Base-by-base conservation (phyloP, 92 coral and sea anemone species). In the Phenganax marumi region DNA sequence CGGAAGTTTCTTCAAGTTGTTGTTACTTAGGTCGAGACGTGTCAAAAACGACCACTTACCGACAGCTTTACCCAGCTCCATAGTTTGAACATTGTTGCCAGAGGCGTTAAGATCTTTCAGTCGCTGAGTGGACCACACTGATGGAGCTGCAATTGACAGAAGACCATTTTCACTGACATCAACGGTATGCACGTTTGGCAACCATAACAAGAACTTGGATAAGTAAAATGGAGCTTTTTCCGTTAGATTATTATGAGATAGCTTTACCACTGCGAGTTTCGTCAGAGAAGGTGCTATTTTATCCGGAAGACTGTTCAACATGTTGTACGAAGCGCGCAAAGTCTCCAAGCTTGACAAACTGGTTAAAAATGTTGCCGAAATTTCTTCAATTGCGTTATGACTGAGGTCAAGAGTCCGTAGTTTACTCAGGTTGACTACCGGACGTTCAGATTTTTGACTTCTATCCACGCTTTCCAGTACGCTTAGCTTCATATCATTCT, bases 101-200 rank as follows among this genome's bases (percentile, higher is more conserved):
- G 93, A 84, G 7, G 92, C 82, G 39, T 87, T 85, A 10, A 96
- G 90, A n/a, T 96, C 97, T 61, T 92, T 96, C 89, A 96, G 79
- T 62, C 91, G 96, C 69, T 81, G 86, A 43, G 97, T 92, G 24
- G 87, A 76, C 99, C 99, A 96, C 26, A 79, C 84, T 57, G 70
- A 66, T 23, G 97, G 93, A 7, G 91, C 68, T 16, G 99, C 96
- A 46, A 96, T 79, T 52, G 89, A 84, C 14, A 76, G 83, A 79
- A 96, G 79, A 55, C 82, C 84, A 64, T 96, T 96, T 52, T 78
- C 58, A 14, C 97, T 90, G 58, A 96, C 80, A 75, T 96, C 97
- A 43, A 96, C 73, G 61, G 87, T 82, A 57, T 91, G 92, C 10
- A 96, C 85, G 81, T 89, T 92, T 17, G 93, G 90, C 8, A 96